phyloP scores from a whole-genome alignment of 1,140 invertebrate species.

The Myzus persicae region DNA sequence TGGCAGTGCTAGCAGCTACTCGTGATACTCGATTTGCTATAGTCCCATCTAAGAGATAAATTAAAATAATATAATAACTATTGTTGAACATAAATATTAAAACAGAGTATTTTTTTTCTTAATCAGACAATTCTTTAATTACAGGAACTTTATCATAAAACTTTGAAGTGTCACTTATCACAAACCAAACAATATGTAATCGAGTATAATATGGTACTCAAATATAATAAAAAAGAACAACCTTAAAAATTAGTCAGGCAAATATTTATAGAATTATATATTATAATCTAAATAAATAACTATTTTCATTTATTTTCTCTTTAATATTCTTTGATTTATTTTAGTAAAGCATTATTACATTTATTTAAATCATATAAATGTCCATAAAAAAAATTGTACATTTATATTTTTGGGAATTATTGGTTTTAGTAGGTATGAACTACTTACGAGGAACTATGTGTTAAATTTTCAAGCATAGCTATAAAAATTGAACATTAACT shows the following conservation, averaged over 20 bases:
- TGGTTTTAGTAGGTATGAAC: too few species aligned
- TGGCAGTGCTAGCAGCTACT: constrained; percentile 63
- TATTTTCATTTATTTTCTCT: neutral
- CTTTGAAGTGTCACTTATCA: neutral
- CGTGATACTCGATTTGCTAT: constrained; percentile 65
- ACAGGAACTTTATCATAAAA: neutral
- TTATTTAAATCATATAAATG: too few species aligned
- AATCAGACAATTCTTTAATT: neutral
- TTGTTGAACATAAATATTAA: neutral
- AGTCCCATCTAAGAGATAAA: constrained; percentile 32
- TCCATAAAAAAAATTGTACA: too few species aligned
- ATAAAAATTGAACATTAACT: too few species aligned
- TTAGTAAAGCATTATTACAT: too few species aligned
- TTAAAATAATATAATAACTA: neutral
- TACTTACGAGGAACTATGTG: too few species aligned
- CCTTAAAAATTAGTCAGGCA: neutral
- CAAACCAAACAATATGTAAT: neutral
- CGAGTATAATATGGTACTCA: neutral
- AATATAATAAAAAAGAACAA: neutral
- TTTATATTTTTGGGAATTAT: too few species aligned
- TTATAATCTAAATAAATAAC: neutral
- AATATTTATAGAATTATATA: neutral
- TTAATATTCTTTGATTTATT: constrained; percentile 1
- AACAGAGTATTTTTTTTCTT: neutral
- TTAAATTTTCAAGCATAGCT: too few species aligned